Conservation (phyloP, 2,888 invertebrate species). For the Metacarcinus magister region DNA sequence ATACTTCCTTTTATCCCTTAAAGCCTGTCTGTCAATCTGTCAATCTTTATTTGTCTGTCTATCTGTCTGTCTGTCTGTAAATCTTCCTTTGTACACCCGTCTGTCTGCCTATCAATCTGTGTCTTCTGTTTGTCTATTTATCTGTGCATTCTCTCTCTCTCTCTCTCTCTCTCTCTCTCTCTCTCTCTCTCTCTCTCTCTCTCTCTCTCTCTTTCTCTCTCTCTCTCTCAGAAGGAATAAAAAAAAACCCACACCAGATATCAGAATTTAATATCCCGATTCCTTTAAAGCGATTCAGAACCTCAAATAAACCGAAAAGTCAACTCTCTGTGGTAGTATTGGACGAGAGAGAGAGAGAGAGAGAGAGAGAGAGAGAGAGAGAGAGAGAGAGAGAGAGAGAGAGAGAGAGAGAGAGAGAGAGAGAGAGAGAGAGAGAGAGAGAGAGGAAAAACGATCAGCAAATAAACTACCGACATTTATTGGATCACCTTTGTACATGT, state of each 20-base stretch:
- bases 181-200: conserved; percentile 28
- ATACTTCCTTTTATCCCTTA: too few species aligned
- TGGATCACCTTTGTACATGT: conserved; percentile 26
- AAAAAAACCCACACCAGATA: neutral
- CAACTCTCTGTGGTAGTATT: conserved; percentile 2
- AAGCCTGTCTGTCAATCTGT: too few species aligned
- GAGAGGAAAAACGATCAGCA: conserved; percentile 16
- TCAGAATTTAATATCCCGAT: conserved; percentile 47
- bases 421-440: conserved; percentile 43
- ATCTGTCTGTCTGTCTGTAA: too few species aligned
- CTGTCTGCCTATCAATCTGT: neutral
- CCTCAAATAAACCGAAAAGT: conserved; percentile 39
- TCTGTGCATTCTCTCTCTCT: neutral
- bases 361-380: conserved; percentile 38
- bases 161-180: neutral
- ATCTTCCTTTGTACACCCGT: neutral
- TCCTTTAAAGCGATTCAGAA: conserved; percentile 28
- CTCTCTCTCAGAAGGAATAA: neutral
- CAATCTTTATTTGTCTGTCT: too few species aligned
- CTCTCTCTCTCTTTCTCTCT: conserved; percentile 50
- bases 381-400: conserved; percentile 48
- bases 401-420: conserved; percentile 48
- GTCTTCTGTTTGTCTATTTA: neutral
- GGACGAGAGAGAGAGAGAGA: neutral
- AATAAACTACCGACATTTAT: conserved; percentile 27